Percentiles rank a stretch among this genome's conserved stretches.
Evolutionary conservation across 2,888 invertebrate genomes (phyloP).

Genomic region (Caenorhabditis angaria): DNA sequence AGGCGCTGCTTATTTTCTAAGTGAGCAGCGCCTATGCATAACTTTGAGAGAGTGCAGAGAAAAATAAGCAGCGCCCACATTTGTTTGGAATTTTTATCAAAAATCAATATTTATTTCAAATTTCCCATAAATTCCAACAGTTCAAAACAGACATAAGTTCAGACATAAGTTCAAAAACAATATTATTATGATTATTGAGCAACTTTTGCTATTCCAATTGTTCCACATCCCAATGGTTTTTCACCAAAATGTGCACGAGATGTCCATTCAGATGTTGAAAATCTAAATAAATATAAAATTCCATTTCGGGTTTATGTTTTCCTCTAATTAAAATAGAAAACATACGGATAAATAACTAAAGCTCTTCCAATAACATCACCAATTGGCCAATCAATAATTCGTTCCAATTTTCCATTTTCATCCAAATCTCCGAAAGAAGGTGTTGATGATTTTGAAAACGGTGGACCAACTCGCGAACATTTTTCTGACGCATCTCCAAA

Average conservation of each 20-base stretch:
- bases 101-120: background rate
- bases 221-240: slow-evolving; percentile 52
- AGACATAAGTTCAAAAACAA: slow-evolving; percentile 12
- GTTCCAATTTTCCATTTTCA: slow-evolving; percentile 38
- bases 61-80: too few species aligned
- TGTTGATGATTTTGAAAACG: slow-evolving; percentile 30
- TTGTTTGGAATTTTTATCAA: too few species aligned
- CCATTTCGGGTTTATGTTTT: background rate
- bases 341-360: slow-evolving; percentile 49
- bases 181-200: slow-evolving; percentile 5
- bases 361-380: slow-evolving; percentile 54
- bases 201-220: slow-evolving; percentile 50
- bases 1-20: too few species aligned
- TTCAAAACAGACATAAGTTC: background rate
- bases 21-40: too few species aligned
- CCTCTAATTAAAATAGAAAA: background rate
- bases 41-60: too few species aligned
- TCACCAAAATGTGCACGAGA: slow-evolving; percentile 33
- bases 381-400: slow-evolving; percentile 54
- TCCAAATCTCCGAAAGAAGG: slow-evolving; percentile 44
- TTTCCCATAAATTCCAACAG: background rate
- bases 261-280: slow-evolving; percentile 47
- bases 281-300: slow-evolving; percentile 23
- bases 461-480: slow-evolving; percentile 47
- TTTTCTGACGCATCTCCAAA: slow-evolving; percentile 54